Evolutionary conservation across 2,797 vertebrate genomes (phyloP).

Genomic region (Acipenser oxyrinchus): DNA sequence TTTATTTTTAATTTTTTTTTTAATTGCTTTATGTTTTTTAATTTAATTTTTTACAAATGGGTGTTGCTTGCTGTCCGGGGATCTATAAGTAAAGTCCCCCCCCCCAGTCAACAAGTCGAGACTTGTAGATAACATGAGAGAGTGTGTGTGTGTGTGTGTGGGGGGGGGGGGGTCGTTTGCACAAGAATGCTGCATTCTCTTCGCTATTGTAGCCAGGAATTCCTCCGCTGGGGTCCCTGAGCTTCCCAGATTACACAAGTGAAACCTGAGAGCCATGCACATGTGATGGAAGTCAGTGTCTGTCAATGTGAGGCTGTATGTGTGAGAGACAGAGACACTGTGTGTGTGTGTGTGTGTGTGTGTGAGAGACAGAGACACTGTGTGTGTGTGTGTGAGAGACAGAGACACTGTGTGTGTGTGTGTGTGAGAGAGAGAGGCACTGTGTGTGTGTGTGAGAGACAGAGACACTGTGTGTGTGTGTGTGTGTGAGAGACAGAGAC

Average conservation of each 20-base stretch:
- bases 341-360: conserved; percentile 45
- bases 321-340: conserved; percentile 18
- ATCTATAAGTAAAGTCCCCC: no score
- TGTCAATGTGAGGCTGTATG: background rate
- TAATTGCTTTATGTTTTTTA: background rate
- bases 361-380: no score
- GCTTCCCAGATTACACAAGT: background rate
- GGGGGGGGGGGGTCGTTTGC: background rate
- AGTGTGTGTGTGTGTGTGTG: background rate
- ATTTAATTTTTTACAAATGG: no score
- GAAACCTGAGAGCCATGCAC: background rate
- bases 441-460: conserved; percentile 37
- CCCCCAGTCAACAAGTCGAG: no score
- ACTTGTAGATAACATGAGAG: background rate
- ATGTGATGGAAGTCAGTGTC: background rate
- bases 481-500: no score
- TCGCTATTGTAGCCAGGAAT: background rate
- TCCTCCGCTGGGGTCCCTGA: background rate
- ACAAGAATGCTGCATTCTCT: conserved; percentile 1
- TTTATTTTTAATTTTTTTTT: background rate
- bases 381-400: conserved; percentile 64
- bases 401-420: conserved; percentile 57
- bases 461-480: background rate
- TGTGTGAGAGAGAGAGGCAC: conserved; percentile 47
- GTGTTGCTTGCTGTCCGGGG: no score